Conservation (phyloP, 2,113 vertebrate species). For the Nothocercus nigrocapillus region DNA sequence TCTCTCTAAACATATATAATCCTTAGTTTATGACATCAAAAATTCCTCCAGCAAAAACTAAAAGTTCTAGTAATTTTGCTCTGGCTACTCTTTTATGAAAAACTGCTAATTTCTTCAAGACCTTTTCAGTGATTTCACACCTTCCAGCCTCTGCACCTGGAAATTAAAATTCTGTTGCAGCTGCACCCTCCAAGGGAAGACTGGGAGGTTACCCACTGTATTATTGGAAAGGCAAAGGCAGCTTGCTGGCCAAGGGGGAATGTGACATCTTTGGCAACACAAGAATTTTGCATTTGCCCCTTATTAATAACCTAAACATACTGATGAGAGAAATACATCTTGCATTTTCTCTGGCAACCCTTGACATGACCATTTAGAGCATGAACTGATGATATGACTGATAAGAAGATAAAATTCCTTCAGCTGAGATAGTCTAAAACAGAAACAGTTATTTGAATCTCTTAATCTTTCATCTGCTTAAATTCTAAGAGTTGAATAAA, state of each 20-base stretch:
- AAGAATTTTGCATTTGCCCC: neutral
- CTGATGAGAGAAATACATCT: neutral
- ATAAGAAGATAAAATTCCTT: neutral
- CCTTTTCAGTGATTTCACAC: neutral
- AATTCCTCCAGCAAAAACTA: neutral
- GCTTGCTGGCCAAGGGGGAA: neutral
- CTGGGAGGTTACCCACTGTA: neutral
- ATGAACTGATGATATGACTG: neutral
- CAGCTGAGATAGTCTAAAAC: neutral
- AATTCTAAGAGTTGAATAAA: neutral
- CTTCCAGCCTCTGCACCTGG: neutral
- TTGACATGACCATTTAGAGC: neutral
- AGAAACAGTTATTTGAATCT: neutral
- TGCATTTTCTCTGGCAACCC: slow-evolving; percentile 5
- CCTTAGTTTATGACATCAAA: neutral
- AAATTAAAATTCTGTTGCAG: neutral
- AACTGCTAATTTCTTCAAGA: neutral
- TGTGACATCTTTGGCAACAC: neutral
- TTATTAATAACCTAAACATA: neutral
- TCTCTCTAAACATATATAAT: neutral
- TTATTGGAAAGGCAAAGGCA: neutral
- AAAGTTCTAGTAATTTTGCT: neutral
- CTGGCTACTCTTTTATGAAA: neutral
- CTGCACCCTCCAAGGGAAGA: neutral
- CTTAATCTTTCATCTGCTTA: neutral